Conservation (phyloP, 2,797 vertebrate genomes). For the Ctenopoma multispine region DNA sequence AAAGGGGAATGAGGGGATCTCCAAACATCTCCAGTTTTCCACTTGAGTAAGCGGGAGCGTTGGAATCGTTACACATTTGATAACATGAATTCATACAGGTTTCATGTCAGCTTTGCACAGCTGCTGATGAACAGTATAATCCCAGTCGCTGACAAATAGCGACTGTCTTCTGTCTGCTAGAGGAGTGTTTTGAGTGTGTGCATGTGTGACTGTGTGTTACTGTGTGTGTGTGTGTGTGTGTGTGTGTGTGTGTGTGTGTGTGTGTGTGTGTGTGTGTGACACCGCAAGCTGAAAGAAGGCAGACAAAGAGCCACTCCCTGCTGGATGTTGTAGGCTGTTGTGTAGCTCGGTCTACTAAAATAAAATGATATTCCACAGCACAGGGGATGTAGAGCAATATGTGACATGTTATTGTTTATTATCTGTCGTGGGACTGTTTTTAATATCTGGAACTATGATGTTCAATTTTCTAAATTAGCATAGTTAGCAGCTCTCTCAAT, state of each 20-base stretch:
- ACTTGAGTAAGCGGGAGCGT: conserved; percentile 41
- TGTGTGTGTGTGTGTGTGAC: conserved; percentile 16
- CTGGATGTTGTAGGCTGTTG: conserved; percentile 46
- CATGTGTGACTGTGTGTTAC: conserved; percentile 36
- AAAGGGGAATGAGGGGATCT: conserved; percentile 23
- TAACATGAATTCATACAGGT: conserved; percentile 62
- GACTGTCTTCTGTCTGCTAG: conserved; percentile 48
- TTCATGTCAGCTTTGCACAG: conserved; percentile 53
- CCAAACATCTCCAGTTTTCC: conserved; percentile 59
- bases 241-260: conserved; percentile 34
- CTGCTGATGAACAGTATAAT: conserved; percentile 65
- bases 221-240: no score
- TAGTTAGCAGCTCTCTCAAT: conserved; percentile 20
- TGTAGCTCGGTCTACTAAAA: conserved; percentile 33
- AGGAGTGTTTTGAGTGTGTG: conserved; percentile 30
- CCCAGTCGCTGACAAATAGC: conserved; percentile 54
- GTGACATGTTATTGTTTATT: conserved; percentile 61
- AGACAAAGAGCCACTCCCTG: conserved; percentile 74
- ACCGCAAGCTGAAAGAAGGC: conserved; percentile 32
- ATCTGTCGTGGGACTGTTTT: conserved; percentile 43
- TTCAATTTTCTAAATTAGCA: conserved; percentile 46
- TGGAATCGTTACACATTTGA: conserved; percentile 44
- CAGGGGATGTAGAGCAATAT: conserved; percentile 59
- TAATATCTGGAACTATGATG: conserved; percentile 54
- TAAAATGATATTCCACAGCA: conserved; percentile 49